phyloP scores from a whole-genome alignment of 2,113 vertebrate species.

The Oceanites oceanicus region DNA sequence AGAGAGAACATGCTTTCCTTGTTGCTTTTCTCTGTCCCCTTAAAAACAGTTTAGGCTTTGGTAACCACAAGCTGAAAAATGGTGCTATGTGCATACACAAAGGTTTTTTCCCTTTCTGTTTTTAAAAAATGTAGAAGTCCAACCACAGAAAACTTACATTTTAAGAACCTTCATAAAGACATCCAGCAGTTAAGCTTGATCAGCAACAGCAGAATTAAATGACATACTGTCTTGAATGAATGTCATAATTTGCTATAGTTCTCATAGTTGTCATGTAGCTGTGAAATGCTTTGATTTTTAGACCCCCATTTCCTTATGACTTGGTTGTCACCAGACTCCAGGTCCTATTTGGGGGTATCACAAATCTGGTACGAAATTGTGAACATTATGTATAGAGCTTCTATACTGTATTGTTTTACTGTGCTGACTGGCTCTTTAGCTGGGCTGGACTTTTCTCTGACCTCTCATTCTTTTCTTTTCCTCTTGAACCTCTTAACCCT shows the following conservation, averaged over 20 bases:
- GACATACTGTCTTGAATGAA: background rate
- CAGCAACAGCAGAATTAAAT: background rate
- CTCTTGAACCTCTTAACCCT: background rate
- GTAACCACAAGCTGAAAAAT: background rate
- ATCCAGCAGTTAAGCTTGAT: background rate
- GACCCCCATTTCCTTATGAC: background rate
- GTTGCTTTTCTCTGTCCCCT: background rate
- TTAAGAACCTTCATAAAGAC: background rate
- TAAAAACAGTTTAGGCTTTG: background rate
- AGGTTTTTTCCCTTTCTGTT: background rate
- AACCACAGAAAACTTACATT: background rate
- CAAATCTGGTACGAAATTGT: background rate
- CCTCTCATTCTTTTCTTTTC: background rate
- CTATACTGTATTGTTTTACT: background rate
- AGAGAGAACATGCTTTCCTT: background rate
- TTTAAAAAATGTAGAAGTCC: background rate
- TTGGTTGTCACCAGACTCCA: background rate
- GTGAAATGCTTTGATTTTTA: background rate
- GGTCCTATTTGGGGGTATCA: background rate
- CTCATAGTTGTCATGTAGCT: background rate
- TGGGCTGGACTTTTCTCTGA: background rate
- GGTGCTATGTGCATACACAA: background rate
- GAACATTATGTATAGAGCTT: background rate
- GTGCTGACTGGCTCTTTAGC: background rate
- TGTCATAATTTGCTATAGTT: background rate